Evolutionary conservation across 2,113 vertebrate species (phyloP).

Genomic region (Otocyon megalotis): DNA sequence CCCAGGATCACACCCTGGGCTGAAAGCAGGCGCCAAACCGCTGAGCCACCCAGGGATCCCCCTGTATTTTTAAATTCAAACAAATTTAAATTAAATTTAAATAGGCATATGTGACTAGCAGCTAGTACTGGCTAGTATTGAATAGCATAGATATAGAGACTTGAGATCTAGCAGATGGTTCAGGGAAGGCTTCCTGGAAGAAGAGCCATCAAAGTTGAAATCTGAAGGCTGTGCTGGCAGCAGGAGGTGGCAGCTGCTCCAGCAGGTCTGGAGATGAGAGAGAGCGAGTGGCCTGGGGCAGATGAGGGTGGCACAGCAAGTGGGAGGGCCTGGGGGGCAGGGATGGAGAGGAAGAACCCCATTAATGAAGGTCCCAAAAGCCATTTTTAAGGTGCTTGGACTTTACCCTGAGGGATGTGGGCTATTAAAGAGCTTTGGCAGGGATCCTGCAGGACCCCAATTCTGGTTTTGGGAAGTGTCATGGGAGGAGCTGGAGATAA

Average conservation of each 20-base stretch:
- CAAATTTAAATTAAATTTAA: neutral
- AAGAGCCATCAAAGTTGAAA: neutral
- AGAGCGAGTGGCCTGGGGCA: neutral
- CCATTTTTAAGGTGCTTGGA: neutral
- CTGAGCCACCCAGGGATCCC: no score
- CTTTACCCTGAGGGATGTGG: neutral
- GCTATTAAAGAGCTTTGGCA: neutral
- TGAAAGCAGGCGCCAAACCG: no score
- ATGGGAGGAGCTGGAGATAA: neutral
- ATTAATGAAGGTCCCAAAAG: neutral
- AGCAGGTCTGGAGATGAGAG: neutral
- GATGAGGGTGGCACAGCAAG: neutral
- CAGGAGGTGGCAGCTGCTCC: neutral
- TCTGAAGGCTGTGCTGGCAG: neutral
- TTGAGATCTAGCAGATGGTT: neutral
- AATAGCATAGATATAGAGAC: neutral
- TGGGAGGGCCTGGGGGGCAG: neutral
- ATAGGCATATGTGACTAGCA: neutral
- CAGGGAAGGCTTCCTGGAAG: slow-evolving; percentile 13
- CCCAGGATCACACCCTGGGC: no score
- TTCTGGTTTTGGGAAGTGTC: neutral
- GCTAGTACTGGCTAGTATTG: neutral
- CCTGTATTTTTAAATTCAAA: neutral
- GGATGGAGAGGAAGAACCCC: neutral
- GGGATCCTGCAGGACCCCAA: no score